Conservation (phyloP, 2,888 invertebrate genomes). For the Eupithecia vulgata region DNA sequence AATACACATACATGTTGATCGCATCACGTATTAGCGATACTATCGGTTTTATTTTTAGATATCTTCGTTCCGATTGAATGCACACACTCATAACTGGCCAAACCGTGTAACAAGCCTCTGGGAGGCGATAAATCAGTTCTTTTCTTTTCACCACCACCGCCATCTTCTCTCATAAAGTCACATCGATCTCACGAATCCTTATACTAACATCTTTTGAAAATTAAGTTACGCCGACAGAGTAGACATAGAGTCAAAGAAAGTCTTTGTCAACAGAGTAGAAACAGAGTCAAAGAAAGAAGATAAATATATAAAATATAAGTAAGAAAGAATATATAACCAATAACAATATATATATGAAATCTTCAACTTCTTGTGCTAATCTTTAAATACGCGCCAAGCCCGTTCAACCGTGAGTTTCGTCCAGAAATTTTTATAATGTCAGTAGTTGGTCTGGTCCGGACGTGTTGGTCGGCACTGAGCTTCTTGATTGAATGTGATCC, state of each 20-base stretch:
- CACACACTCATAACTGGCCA: neutral
- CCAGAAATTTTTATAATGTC: no score
- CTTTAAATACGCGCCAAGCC: no score
- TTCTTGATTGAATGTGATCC: no score
- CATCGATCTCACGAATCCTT: neutral
- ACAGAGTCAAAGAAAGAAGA: neutral
- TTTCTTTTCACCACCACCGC: neutral
- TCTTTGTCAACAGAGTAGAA: neutral
- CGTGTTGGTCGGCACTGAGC: no score
- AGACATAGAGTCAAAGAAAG: neutral
- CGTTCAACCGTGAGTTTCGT: no score
- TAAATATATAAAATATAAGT: neutral
- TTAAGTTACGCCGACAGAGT: neutral
- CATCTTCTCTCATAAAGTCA: conserved; percentile 3
- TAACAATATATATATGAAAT: no score
- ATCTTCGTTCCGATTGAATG: neutral
- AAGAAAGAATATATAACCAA: neutral
- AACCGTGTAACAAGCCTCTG: neutral
- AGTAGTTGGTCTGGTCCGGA: no score
- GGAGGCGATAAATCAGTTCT: neutral
- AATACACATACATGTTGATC: neutral
- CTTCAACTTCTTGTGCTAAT: no score
- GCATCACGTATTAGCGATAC: neutral
- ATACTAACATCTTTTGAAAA: neutral
- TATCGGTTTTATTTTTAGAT: neutral